These are phyloP conservation scores for Labia minor DNA, from an alignment of 2,888 invertebrate species.

Conservation along the genomic window DNA sequence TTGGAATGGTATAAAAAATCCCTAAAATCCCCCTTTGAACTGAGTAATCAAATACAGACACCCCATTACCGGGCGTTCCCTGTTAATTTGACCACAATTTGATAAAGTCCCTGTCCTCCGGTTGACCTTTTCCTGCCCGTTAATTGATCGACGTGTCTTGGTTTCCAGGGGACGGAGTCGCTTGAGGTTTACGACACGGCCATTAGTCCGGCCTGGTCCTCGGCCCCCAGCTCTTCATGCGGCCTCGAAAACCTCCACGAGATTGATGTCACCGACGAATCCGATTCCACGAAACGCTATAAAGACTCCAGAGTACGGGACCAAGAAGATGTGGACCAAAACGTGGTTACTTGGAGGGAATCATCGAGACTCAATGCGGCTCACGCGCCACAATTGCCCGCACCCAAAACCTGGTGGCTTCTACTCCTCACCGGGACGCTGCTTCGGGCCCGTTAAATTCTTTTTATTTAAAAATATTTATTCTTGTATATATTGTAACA, in stretches of 20 bases:
- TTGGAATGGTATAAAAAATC: too few relatives aligned
- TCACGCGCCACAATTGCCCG: background rate
- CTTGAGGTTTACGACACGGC: background rate
- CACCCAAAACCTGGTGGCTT: background rate
- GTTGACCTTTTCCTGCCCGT: too few relatives aligned
- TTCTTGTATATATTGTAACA: background rate
- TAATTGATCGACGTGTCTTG: too few relatives aligned
- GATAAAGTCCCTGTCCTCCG: too few relatives aligned
- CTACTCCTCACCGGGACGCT: background rate
- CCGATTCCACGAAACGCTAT: background rate
- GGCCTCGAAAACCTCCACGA: background rate
- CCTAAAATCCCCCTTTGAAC: too few relatives aligned
- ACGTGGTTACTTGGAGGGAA: background rate
- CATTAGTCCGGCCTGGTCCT: slow-evolving; percentile 7
- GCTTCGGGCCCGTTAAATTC: background rate
- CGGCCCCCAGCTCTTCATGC: background rate
- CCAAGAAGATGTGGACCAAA: slow-evolving; percentile 1
- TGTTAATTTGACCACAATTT: too few relatives aligned
- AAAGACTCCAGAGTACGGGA: background rate
- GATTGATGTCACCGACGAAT: background rate
- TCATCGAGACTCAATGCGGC: background rate
- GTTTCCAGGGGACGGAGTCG: background rate
- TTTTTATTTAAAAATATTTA: background rate
- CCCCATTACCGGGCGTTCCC: too few relatives aligned
- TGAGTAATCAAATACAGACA: too few relatives aligned